Evolutionary conservation across 2,797 vertebrate genomes (phyloP), one percentile per base, ranked within the genome.

Genomic region (Oceanodroma leucorhoa): DNA sequence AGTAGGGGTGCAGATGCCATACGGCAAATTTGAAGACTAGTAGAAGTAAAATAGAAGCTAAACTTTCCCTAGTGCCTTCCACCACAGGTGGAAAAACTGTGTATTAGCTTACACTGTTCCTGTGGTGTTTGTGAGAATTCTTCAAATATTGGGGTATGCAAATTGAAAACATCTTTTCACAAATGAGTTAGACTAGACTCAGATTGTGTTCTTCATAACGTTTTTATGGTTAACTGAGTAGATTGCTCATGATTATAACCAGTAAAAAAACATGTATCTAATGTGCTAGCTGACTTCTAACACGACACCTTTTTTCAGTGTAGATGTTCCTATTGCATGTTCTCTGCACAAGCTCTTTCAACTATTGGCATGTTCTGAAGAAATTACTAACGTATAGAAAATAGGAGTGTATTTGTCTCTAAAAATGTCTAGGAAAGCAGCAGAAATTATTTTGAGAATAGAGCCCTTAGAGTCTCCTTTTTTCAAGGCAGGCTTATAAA

Each of bases 401-500:
- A 50, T 7, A 15, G 6, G 6, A 61, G 8, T 12, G 9, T 34
- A 14, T 51, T 66, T 71, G 36, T 10, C 17, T 53, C 11, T 40
- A 15, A 57, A 14, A 58, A 30, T 55, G 13, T 23, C 3, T 40
- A 10, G n/a, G 30, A 86, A 60, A 53, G 22, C 9, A 38, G 5
- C 2, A 0, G 38, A 41, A 40, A 46, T 4, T 62, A 53, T 15
- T 64, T 72, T 29, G 9, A 41, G 3, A 78, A 14, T 51, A 51
- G 15, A 71, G 14, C 2, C 11, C 3, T 67, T 78, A 0, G 1
- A 55, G 21, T 36, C 5, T 40, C 1, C 21, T 30, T 41, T 71
- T 77, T 51, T 26, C 18, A n/a, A 29, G 24, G 11, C 8, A 36
- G 34, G 23, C 11, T 75, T 75, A 19, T 17, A 40, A 54, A 70